Evolutionary conservation across 2,888 invertebrate species (phyloP).

Genomic region (Aquatica leii): DNA sequence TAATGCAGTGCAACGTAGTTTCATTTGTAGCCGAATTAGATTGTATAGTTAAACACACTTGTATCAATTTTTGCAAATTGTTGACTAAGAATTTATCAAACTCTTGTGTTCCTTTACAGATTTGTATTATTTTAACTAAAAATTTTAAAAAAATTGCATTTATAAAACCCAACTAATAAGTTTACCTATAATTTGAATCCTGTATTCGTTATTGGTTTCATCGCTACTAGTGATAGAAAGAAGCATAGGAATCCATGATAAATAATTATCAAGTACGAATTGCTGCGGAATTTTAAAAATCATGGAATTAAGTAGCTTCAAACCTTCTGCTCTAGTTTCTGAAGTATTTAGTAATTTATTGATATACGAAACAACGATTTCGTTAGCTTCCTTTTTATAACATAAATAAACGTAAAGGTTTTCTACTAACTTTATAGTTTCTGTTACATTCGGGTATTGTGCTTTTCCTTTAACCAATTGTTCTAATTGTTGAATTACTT

Average conservation of each 20-base stretch:
- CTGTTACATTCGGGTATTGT: no score
- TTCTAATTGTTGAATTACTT: background rate
- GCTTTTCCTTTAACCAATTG: background rate
- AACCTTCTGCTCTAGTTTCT: background rate
- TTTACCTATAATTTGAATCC: no score
- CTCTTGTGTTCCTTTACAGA: slow-evolving; percentile 32
- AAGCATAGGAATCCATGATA: background rate
- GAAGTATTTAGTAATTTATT: slow-evolving; percentile 1
- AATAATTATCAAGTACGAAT: background rate
- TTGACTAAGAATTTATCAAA: slow-evolving; percentile 36
- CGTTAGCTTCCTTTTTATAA: background rate
- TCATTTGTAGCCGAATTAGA: background rate
- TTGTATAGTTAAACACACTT: slow-evolving; percentile 30
- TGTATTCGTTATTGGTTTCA: no score
- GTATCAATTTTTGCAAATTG: slow-evolving; percentile 35
- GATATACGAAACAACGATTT: background rate
- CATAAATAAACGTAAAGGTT: background rate
- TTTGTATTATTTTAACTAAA: slow-evolving; percentile 29
- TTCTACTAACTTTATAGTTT: no score
- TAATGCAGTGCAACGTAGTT: slow-evolving; percentile 33
- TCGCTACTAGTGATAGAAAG: no score
- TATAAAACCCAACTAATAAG: background rate
- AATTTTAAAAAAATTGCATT: slow-evolving; percentile 7
- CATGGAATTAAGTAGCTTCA: slow-evolving; percentile 6
- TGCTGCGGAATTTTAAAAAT: background rate